Conservation (phyloP, 2,113 vertebrate species). For the Megaptera novaeangliae region DNA sequence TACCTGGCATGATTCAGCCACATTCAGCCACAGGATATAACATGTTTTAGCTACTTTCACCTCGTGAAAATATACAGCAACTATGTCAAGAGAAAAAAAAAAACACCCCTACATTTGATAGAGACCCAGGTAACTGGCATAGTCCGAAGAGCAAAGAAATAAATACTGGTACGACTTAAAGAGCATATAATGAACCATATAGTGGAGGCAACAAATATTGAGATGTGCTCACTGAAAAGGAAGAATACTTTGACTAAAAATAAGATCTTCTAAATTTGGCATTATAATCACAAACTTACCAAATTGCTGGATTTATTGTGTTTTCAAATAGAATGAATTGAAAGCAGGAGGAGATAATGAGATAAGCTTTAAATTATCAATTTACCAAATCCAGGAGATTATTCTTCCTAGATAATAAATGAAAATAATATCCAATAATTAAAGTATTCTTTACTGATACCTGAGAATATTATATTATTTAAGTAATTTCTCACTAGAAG, state of each 20-base stretch:
- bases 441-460: background rate
- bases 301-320: background rate
- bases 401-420: background rate
- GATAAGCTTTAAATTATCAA: background rate
- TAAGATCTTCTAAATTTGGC: slow-evolving; percentile 4
- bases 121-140: background rate
- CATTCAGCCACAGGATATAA: background rate
- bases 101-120: background rate
- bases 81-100: background rate
- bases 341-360: background rate
- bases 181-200: background rate
- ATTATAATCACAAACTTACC: background rate
- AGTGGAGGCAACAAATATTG: background rate
- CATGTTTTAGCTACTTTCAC: background rate
- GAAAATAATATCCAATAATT: background rate
- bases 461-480: background rate
- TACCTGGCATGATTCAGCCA: background rate
- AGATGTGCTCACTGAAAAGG: background rate
- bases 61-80: background rate
- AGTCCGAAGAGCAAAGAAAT: background rate
- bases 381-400: background rate
- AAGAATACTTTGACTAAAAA: background rate
- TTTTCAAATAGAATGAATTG: slow-evolving; percentile 13
- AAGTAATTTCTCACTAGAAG: background rate
- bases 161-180: slow-evolving; percentile 4